These are phyloP conservation scores for mouse (Mus musculus) DNA, from an alignment of 2,113 vertebrate genomes.

Conservation along the genomic window DNA sequence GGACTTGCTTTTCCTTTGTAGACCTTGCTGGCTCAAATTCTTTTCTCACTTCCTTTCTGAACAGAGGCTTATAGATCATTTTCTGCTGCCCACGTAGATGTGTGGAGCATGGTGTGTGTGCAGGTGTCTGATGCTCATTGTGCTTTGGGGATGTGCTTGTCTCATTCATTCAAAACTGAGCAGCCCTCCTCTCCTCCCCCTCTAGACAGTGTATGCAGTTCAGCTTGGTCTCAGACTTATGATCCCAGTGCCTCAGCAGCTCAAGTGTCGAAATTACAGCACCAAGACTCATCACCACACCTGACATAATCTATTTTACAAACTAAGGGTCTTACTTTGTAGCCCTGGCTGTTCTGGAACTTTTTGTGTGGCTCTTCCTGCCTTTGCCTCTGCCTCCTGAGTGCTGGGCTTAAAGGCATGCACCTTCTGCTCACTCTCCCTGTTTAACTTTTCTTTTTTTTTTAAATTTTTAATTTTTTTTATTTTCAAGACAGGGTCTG, in stretches of 20 bases:
- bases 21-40: neutral
- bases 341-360: neutral
- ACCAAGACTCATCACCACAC: neutral
- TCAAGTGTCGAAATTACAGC: neutral
- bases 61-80: neutral
- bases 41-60: neutral
- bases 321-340: neutral
- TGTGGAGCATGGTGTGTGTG: neutral
- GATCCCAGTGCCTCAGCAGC: neutral
- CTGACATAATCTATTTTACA: neutral
- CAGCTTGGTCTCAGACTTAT: neutral
- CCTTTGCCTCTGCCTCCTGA: neutral
- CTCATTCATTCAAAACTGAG: neutral
- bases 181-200: neutral
- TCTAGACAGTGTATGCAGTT: neutral
- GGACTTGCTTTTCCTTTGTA: neutral
- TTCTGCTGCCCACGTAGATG: neutral
- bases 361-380: no score
- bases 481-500: no score
- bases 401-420: neutral
- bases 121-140: neutral
- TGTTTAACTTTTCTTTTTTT: neutral
- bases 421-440: no score
- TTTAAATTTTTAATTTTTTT: no score
- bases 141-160: neutral